phyloP scores from a whole-genome alignment of 2,113 vertebrate species.

The Pteruthius melanotis region DNA sequence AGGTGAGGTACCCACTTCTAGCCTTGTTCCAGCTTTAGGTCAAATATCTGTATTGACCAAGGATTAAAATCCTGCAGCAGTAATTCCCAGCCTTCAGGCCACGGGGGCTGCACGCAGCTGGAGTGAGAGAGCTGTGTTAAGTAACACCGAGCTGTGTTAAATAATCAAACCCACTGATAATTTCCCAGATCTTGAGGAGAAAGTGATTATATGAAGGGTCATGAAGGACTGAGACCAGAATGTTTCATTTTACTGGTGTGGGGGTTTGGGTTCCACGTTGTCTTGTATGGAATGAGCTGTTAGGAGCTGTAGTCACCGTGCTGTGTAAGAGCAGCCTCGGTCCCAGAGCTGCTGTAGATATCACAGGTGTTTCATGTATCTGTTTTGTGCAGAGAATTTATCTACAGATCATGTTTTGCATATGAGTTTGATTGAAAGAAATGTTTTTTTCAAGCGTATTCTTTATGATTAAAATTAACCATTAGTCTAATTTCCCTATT shows the following conservation, averaged over 20 bases:
- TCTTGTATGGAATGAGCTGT: not conserved
- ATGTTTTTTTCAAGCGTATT: not conserved
- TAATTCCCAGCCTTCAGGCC: not conserved
- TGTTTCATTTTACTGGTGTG: rapidly evolving
- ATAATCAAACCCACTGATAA: not conserved
- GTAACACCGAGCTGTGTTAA: not conserved
- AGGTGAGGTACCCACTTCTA: not conserved
- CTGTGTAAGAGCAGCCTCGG: not conserved
- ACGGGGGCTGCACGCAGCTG: not conserved
- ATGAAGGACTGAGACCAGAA: not conserved
- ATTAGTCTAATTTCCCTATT: not conserved
- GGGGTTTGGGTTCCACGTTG: not conserved
- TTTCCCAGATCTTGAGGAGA: not conserved
- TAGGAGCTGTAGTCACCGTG: not conserved
- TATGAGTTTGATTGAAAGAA: not conserved
- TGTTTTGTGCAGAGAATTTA: not conserved
- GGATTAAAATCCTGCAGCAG: not conserved
- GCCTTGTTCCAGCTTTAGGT: not conserved
- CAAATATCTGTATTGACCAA: not conserved
- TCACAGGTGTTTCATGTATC: not conserved
- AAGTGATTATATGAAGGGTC: not conserved
- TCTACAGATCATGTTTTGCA: not conserved
- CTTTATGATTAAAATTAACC: not conserved
- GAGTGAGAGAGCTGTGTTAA: not conserved
- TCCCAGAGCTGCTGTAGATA: not conserved